phyloP scores from a whole-genome alignment of 2,797 vertebrate genomes.

The Sphaeramia orbicularis region DNA sequence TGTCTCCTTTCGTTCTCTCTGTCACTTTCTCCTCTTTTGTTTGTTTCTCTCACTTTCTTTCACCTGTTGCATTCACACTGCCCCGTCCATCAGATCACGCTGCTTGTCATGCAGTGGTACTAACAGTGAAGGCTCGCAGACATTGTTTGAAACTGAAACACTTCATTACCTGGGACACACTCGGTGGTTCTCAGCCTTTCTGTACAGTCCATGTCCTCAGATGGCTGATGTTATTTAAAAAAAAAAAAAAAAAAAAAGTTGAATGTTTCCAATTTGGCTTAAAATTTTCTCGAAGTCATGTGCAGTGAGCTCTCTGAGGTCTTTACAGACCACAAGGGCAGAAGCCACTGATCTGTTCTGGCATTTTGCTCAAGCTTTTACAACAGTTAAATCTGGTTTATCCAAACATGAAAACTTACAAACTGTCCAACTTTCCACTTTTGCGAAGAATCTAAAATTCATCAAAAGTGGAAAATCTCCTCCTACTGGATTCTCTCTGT shows the following conservation, averaged over 20 bases:
- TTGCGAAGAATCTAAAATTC: neutral
- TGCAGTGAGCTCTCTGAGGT: neutral
- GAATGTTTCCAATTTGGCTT: no score
- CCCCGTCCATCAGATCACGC: slow-evolving; percentile 44
- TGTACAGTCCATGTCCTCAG: slow-evolving; percentile 8
- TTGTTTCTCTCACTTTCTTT: slow-evolving; percentile 22
- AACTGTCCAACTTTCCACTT: slow-evolving; percentile 25
- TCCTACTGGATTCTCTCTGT: neutral
- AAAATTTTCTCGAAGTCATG: no score
- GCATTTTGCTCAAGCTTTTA: slow-evolving; percentile 13
- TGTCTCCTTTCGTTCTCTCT: slow-evolving; percentile 4
- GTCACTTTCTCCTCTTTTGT: neutral
- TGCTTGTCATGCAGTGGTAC: slow-evolving; percentile 60
- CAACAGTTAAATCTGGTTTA: slow-evolving; percentile 65
- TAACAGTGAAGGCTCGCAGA: slow-evolving; percentile 47
- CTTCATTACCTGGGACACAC: slow-evolving; percentile 20
- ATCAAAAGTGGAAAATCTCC: slow-evolving; percentile 3
- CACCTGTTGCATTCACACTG: slow-evolving; percentile 37
- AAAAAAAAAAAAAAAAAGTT: no score
- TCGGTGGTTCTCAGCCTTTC: slow-evolving; percentile 57
- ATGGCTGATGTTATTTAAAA: neutral
- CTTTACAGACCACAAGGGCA: slow-evolving; percentile 24
- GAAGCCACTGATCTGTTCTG: slow-evolving; percentile 59
- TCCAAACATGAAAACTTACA: slow-evolving; percentile 51
- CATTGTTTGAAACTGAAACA: slow-evolving; percentile 34